Base-by-base conservation (phyloP, 2,888 invertebrate species). In the Hypolimnas misippus region DNA sequence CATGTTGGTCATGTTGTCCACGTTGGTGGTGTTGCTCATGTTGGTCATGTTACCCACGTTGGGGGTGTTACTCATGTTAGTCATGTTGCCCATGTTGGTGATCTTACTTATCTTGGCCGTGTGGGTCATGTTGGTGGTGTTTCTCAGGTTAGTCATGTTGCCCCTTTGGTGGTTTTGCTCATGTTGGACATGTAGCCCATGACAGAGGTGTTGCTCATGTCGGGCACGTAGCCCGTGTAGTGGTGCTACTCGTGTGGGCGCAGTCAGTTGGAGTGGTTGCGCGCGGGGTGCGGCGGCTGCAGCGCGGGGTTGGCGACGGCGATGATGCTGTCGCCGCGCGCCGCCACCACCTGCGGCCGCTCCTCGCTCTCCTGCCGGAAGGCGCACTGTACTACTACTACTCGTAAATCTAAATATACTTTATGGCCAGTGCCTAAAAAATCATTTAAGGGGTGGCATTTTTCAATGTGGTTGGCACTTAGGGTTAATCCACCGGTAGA, bases 231-330 rank as follows among this genome's bases (percentile, higher is more conserved):
- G 12, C 5, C 4, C n/a, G n/a, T n/a, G n/a, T n/a, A n/a, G 21
- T 1, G n/a, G 14, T 14, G 17, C 4, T 7, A 19, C 0, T 6
- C 10, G 17, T 2, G 44, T 3, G 12, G 3, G 12, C 4, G n/a
- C n/a, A n/a, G 67, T 86, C 81, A 89, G 74, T 88, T 87, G 73
- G 89, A 88, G 67, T 87, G 90, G 74, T 89, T 88, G 65, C 89
- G 75, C 3, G 88, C 82, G 0, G 90, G 87, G 66, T 73, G 78
- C 66, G 68, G 72, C 0, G 73, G 81, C 1, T 95, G 91, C 70
- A 97, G 88, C 1, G 97, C 97, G 12, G 97, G 97, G 93, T 97
- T 97, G 19, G 97, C 96, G 0, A 97, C 97, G 0, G 97, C 97
- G 73, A 97, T 97, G 77, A 97, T 97, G 82, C 96, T 96, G 82